phyloP scores from a whole-genome alignment of 1,140 invertebrate genomes.

The Drosophila novamexicana region DNA sequence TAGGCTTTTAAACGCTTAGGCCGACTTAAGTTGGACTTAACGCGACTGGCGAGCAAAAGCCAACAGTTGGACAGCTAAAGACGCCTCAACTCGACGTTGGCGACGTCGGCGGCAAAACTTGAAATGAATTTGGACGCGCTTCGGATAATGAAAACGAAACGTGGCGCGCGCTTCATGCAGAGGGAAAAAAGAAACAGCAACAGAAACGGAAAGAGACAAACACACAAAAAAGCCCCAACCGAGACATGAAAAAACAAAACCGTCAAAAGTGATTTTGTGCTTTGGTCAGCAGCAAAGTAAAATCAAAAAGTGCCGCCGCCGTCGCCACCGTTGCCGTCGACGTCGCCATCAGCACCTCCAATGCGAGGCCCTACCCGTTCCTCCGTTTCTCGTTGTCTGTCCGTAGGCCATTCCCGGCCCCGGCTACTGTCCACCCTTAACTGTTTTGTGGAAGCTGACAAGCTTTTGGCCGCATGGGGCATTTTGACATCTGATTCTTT shows the following conservation, averaged over 20 bases:
- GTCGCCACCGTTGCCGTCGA: constrained; percentile 1
- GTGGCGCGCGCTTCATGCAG: constrained; percentile 67
- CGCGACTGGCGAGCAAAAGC: constrained; percentile 72
- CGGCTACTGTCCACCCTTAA: constrained; percentile 45
- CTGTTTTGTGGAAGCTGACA: constrained; percentile 63
- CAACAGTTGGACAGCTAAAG: constrained; percentile 70
- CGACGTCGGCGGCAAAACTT: constrained; percentile 68
- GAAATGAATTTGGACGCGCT: constrained; percentile 78
- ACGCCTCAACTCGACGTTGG: constrained; percentile 59
- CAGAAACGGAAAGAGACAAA: constrained; percentile 22
- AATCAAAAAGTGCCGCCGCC: constrained; percentile 70
- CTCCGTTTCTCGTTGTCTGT: not conserved
- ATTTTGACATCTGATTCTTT: constrained; percentile 65
- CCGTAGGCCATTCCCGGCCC: constrained; percentile 10
- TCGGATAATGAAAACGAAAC: constrained; percentile 81
- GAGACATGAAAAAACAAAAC: constrained; percentile 73
- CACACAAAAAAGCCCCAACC: constrained; percentile 38
- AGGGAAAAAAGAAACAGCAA: constrained; percentile 24
- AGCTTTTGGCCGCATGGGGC: constrained; percentile 49
- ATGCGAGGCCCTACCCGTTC: not conserved
- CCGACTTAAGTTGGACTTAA: constrained; percentile 79
- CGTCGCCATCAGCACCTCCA: constrained; percentile 56
- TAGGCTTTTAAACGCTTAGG: constrained; percentile 82
- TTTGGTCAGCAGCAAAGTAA: constrained; percentile 69
- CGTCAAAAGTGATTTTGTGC: constrained; percentile 82